These are phyloP conservation scores for Pseudochromis fuscus DNA, from an alignment of 2,797 vertebrate species.

Conservation along the genomic window DNA sequence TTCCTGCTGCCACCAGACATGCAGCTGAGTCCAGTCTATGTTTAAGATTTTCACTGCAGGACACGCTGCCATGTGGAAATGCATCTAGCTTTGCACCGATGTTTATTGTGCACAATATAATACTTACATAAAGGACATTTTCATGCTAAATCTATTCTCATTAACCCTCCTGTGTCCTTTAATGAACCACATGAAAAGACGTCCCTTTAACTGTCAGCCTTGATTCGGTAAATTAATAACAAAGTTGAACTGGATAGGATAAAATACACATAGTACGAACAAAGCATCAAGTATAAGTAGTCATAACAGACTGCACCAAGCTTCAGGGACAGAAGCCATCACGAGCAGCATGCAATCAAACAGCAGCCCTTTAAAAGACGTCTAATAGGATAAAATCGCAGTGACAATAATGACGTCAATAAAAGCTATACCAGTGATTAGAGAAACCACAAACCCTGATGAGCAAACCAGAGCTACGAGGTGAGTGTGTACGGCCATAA, in stretches of 20 bases:
- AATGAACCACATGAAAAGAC: too few species aligned
- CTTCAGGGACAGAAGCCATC: constrained; percentile 60
- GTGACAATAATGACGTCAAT: constrained; percentile 69
- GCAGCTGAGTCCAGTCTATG: too few species aligned
- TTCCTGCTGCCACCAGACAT: not conserved
- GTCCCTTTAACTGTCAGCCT: not conserved
- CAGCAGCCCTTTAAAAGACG: constrained; percentile 55
- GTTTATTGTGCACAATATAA: not conserved
- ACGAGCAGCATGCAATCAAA: constrained; percentile 57
- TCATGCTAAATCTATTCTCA: not conserved
- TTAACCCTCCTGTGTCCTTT: not conserved
- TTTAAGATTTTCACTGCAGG: too few species aligned
- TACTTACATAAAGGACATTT: not conserved
- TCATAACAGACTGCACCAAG: constrained; percentile 36
- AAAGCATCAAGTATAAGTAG: constrained; percentile 19
- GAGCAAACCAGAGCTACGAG: constrained; percentile 61
- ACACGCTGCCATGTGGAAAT: not conserved
- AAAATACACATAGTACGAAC: constrained; percentile 25
- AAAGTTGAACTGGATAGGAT: constrained; percentile 1
- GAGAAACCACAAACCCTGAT: constrained; percentile 71
- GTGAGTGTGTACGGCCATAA: constrained; percentile 75
- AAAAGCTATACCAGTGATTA: constrained; percentile 74
- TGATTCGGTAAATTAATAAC: not conserved
- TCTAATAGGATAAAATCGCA: constrained; percentile 67
- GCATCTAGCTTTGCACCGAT: not conserved